Percentiles rank a stretch among this genome's conserved stretches.
Conservation (phyloP, 1,140 invertebrate genomes). For the Dendrolimus kikuchii region DNA sequence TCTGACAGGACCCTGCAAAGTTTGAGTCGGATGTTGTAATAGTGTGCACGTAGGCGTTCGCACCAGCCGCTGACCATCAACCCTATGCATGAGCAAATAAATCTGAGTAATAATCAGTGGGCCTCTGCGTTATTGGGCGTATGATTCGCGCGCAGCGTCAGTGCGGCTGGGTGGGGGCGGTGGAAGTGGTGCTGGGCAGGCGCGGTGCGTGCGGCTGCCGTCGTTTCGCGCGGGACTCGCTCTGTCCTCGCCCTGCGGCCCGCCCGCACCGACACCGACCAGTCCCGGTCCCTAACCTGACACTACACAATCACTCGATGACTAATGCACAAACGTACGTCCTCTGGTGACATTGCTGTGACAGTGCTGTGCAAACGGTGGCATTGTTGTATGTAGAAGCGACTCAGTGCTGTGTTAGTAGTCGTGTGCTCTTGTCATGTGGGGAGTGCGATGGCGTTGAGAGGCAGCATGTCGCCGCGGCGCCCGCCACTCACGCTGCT, state of each 20-base stretch:
- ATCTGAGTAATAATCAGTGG: conserved; percentile 61
- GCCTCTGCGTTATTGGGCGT: conserved; percentile 64
- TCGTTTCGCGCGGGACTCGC: conserved; percentile 29
- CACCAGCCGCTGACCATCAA: conserved; percentile 32
- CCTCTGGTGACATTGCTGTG: conserved; percentile 35
- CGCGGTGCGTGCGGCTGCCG: conserved; percentile 25
- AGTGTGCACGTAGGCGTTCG: conserved; percentile 11
- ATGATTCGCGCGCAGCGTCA: conserved; percentile 67
- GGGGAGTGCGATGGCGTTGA: conserved; percentile 50
- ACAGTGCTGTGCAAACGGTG: conserved; percentile 44
- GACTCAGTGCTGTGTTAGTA: conserved; percentile 39
- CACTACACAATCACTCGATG: conserved; percentile 29
- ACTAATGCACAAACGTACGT: conserved; percentile 32
- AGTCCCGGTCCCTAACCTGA: conserved; percentile 16
- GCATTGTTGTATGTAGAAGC: conserved; percentile 38
- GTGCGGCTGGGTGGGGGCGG: conserved; percentile 37
- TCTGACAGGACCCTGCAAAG: neutral
- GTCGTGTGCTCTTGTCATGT: conserved; percentile 41
- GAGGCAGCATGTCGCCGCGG: conserved; percentile 45
- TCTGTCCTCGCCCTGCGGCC: conserved; percentile 35
- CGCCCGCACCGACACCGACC: conserved; percentile 31
- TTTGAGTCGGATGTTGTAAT: conserved; percentile 14
- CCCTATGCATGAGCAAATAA: conserved; percentile 60
- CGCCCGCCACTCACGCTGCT: conserved; percentile 37
- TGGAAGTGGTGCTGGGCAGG: conserved; percentile 12